phyloP scores from a whole-genome alignment of 2,797 vertebrate species.

The Pipistrellus pygmaeus region DNA sequence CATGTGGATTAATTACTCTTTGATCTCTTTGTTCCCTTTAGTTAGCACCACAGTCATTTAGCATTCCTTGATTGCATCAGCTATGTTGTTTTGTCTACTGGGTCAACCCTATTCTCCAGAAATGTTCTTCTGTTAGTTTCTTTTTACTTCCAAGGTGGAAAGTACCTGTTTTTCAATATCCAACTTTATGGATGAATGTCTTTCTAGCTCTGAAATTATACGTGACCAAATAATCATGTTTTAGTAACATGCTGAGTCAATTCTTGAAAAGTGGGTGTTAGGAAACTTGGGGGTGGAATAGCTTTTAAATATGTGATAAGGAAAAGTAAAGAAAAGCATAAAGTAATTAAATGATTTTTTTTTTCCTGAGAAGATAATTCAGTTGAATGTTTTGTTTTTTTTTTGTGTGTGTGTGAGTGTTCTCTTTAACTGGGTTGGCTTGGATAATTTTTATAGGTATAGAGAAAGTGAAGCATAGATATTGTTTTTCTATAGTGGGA shows the following conservation, averaged over 20 bases:
- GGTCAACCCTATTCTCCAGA: not conserved
- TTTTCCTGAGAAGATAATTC: not conserved
- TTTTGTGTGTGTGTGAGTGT: no score
- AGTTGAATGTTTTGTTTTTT: not conserved
- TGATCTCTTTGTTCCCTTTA: not conserved
- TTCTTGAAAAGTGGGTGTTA: not conserved
- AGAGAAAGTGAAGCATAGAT: not conserved
- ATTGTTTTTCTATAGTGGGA: not conserved
- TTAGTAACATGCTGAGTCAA: not conserved
- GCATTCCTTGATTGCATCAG: not conserved
- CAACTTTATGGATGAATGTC: not conserved
- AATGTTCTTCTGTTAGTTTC: not conserved
- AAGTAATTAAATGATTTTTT: not conserved
- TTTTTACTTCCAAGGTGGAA: not conserved
- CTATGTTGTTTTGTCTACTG: not conserved
- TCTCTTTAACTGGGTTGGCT: not conserved
- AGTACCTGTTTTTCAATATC: not conserved
- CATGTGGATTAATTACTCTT: not conserved
- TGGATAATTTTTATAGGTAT: conserved; percentile 15
- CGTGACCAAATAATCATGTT: not conserved
- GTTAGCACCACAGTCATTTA: not conserved
- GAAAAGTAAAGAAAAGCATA: not conserved
- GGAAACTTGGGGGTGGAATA: not conserved
- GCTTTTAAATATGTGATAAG: not conserved
- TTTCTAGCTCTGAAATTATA: not conserved